A percentile compares a stretch with the other conserved stretches of the same genome.
Conservation (phyloP, 2,888 invertebrate species). For the Chalcis sispes region DNA sequence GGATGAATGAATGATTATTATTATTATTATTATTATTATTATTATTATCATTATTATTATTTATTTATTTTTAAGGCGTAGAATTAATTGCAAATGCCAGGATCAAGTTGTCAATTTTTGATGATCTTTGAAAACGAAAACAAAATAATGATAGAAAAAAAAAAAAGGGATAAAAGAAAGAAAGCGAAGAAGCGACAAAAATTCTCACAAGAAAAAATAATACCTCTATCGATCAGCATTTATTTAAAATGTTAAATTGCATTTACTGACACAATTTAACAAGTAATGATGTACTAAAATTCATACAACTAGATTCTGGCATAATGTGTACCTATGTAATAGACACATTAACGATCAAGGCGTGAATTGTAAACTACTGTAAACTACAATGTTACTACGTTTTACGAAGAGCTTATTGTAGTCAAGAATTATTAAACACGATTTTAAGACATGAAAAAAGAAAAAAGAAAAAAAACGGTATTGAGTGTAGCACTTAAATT, state of each 20-base stretch:
- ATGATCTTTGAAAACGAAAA: background rate
- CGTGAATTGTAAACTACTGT: slow-evolving; percentile 75
- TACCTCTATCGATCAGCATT: slow-evolving; percentile 17
- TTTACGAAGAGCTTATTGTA: slow-evolving; percentile 77
- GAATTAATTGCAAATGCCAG: slow-evolving; percentile 66
- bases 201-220: slow-evolving; percentile 13
- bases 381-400: slow-evolving; percentile 76
- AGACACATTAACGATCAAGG: slow-evolving; percentile 69
- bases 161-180: no score
- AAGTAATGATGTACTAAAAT: slow-evolving; percentile 5
- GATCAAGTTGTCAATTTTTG: slow-evolving; percentile 63
- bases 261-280: background rate
- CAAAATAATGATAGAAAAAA: slow-evolving; percentile 8
- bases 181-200: slow-evolving; percentile 5
- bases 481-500: slow-evolving; percentile 75
- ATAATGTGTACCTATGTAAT: slow-evolving; percentile 70
- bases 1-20: slow-evolving; percentile 48
- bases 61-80: slow-evolving; percentile 58
- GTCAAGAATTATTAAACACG: slow-evolving; percentile 73
- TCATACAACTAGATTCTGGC: slow-evolving; percentile 67
- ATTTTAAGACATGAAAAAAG: slow-evolving; percentile 66
- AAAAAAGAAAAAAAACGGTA: slow-evolving; percentile 66
- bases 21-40: background rate
- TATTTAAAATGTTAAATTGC: background rate
- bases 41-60: slow-evolving; percentile 31